These are phyloP conservation scores for Dasypogon diadema DNA, from an alignment of 2,888 invertebrate genomes.

Conservation along the genomic window DNA sequence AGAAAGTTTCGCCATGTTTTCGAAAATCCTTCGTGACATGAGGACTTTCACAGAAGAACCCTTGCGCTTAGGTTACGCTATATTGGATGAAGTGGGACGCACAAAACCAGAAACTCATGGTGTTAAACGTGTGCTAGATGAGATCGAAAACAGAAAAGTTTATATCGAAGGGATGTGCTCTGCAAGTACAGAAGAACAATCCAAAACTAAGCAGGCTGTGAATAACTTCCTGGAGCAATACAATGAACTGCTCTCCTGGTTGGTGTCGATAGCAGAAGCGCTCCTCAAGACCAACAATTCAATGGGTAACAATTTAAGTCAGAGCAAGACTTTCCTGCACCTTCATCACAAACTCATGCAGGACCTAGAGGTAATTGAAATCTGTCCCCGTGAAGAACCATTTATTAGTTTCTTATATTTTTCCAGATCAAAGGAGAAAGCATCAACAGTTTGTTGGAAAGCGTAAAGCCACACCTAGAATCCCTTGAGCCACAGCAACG, in stretches of 20 bases:
- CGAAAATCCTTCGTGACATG: constrained; percentile 75
- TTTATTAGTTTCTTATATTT: too few relatives aligned
- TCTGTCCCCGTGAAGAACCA: constrained; percentile 2
- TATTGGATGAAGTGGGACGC: constrained; percentile 77
- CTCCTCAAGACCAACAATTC: constrained; percentile 80
- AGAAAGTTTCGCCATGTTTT: constrained; percentile 76
- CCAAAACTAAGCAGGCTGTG: constrained; percentile 77
- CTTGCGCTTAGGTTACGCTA: constrained; percentile 78
- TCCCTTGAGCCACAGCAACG: constrained; percentile 76
- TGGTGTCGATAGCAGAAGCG: constrained; percentile 78
- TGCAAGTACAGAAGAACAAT: constrained; percentile 77
- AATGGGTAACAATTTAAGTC: constrained; percentile 77
- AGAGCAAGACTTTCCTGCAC: constrained; percentile 80
- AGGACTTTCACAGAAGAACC: constrained; percentile 77
- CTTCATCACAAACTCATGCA: constrained; percentile 79
- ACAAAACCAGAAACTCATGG: constrained; percentile 76
- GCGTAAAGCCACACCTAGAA: constrained; percentile 74
- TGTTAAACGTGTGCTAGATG: constrained; percentile 75
- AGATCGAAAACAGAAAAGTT: constrained; percentile 81
- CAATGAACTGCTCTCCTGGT: constrained; percentile 79
- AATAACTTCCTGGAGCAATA: constrained; percentile 78
- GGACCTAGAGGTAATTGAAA: constrained; percentile 79
- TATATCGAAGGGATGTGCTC: constrained; percentile 75
- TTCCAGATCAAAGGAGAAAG: constrained; percentile 76
- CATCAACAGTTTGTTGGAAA: constrained; percentile 74